Evolutionary conservation across 2,888 invertebrate genomes (phyloP).

Genomic region (Unio pictorum): DNA sequence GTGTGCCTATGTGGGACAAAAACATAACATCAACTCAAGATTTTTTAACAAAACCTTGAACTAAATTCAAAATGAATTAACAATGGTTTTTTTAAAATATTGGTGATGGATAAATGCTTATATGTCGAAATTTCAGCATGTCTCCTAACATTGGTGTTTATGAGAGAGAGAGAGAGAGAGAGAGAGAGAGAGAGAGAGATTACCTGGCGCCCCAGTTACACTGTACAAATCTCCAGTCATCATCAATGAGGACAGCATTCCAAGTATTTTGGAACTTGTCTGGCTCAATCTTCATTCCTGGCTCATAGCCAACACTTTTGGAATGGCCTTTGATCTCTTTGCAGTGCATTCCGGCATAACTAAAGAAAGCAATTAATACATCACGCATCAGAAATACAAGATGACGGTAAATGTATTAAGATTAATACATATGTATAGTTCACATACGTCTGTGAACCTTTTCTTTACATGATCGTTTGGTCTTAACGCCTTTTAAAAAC

Average conservation of each 20-base stretch:
- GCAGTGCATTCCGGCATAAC: slow-evolving; percentile 71
- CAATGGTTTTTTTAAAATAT: too few species aligned
- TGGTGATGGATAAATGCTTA: too few species aligned
- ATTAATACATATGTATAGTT: background rate
- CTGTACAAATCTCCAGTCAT: slow-evolving; percentile 71
- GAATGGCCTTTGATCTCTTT: slow-evolving; percentile 71
- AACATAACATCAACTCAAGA: too few species aligned
- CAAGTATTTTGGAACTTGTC: slow-evolving; percentile 71
- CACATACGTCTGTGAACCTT: too few species aligned
- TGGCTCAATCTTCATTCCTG: slow-evolving; percentile 70
- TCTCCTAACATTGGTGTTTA: background rate
- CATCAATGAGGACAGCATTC: slow-evolving; percentile 70
- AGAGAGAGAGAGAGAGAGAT: background rate
- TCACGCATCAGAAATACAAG: background rate
- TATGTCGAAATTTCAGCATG: background rate
- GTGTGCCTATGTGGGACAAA: too few species aligned
- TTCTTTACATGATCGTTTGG: too few species aligned
- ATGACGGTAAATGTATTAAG: too few species aligned
- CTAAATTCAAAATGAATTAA: too few species aligned
- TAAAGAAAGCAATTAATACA: slow-evolving; percentile 32
- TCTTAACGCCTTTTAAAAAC: too few species aligned
- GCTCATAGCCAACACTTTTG: slow-evolving; percentile 72
- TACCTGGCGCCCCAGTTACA: slow-evolving; percentile 73
- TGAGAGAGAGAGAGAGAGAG: too few species aligned
- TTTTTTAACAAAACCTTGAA: too few species aligned